Base-by-base conservation (phyloP, 2,888 invertebrate genomes). In the Flexamia atlantica region DNA sequence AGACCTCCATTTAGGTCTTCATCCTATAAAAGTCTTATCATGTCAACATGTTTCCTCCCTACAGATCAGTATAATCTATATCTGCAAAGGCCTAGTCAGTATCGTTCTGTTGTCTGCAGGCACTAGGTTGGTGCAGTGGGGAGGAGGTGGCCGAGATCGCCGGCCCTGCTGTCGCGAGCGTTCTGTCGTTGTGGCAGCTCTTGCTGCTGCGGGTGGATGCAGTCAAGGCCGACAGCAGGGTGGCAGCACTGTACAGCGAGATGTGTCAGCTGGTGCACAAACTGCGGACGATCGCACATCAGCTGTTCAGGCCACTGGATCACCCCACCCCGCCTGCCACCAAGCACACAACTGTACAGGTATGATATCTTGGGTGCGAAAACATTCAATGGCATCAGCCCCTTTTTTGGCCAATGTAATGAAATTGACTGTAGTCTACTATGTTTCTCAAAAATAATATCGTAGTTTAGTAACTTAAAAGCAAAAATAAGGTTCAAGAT, bases 161-260 rank as follows among this genome's bases (percentile, higher is more conserved):
- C 17, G 88, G 91, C 40, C 91, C 91, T 3, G 88, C 90, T 0
- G 88, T 91, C 14, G 89, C 90, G 20, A 89, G 89, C 72, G 89
- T 89, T 23, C 88, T 91, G 82, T 90, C 90, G 0, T 86, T 90
- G n/a, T 91, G 91, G 91, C 91, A 91, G 84, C 90, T 91, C 84
- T 88, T 91, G 80, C 86, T 91, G 84, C 89, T 90, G 88, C 90
- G 91, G 83, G 89, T 89, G 36, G 90, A 90, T 85, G 87, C 88
- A 57, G 70, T 60, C 17, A 80, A 1, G 89, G 89, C 85, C 89
- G 90, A 2, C 90, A 90, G 82, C 89, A 89, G 10, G 89, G 88
- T 89, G 0, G 87, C 88, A 79, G 89, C 87, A 14, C 89, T 90
- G 30, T 81, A 90, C 28, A 84, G 85, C 10, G 90, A 90, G 82